Conservation (phyloP, 2,113 vertebrate species). For the Myrmecobius fasciatus region DNA sequence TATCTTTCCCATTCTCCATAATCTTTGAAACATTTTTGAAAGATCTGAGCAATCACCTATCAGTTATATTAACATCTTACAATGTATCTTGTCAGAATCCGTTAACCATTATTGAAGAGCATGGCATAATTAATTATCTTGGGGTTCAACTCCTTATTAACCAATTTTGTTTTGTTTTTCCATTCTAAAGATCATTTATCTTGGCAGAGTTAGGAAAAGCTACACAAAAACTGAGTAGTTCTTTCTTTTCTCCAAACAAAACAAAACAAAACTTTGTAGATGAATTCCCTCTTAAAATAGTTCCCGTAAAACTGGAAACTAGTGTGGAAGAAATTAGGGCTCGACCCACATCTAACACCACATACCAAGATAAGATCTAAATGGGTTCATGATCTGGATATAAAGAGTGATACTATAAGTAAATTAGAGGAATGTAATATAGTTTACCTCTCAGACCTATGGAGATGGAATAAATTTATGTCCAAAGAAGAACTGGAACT, state of each 20-base stretch:
- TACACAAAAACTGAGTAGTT: not conserved
- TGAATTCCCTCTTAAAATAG: not conserved
- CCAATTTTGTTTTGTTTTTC: not conserved
- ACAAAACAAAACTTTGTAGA: not conserved
- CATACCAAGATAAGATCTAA: no score
- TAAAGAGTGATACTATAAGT: no score
- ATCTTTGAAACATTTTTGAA: not conserved
- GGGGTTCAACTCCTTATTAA: not conserved
- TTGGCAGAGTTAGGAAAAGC: not conserved
- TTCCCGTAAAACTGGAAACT: no score
- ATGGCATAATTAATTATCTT: not conserved
- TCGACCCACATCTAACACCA: no score
- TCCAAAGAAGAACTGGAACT: no score
- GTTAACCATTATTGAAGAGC: not conserved
- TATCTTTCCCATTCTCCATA: not conserved
- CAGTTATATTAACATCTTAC: not conserved
- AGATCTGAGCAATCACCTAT: not conserved
- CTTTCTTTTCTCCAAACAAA: not conserved
- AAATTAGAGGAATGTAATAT: no score
- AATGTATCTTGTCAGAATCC: not conserved
- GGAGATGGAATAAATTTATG: no score
- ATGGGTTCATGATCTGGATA: no score
- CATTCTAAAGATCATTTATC: not conserved
- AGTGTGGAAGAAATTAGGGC: no score
- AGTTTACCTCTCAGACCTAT: no score